These are phyloP conservation scores for Cantharis rufa DNA, from an alignment of 2,888 invertebrate genomes.

Conservation along the genomic window DNA sequence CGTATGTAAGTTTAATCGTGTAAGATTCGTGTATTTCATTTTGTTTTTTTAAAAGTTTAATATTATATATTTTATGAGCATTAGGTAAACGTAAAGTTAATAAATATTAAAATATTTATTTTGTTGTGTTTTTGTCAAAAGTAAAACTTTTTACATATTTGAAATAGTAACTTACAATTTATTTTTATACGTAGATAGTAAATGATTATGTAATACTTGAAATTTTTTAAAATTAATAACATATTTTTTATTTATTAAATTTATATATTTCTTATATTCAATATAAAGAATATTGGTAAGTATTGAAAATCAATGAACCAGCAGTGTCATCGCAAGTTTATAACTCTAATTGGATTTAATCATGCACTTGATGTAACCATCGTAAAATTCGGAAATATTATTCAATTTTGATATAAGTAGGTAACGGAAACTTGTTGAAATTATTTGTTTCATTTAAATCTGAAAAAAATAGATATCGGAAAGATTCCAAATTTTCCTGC, in stretches of 20 bases:
- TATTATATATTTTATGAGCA: background rate
- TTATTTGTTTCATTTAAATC: background rate
- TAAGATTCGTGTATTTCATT: background rate
- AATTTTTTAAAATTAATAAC: too few relatives aligned
- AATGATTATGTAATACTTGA: too few relatives aligned
- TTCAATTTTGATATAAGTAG: background rate
- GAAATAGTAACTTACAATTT: too few relatives aligned
- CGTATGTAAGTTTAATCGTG: background rate
- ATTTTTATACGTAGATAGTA: too few relatives aligned
- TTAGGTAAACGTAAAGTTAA: too few relatives aligned
- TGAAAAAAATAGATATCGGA: background rate
- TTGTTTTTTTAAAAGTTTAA: background rate
- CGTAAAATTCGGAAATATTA: background rate
- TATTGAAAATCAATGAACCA: background rate
- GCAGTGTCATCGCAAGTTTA: background rate
- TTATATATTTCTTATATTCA: too few relatives aligned
- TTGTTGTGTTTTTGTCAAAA: too few relatives aligned
- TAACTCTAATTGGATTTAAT: background rate
- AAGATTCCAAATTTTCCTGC: background rate
- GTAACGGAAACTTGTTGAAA: background rate
- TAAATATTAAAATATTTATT: too few relatives aligned
- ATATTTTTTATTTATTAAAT: too few relatives aligned
- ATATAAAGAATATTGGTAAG: too few relatives aligned
- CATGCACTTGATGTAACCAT: background rate
- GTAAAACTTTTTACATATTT: too few relatives aligned